These are phyloP conservation scores for Tachystola acroxantha DNA, from an alignment of 2,888 invertebrate genomes.

Conservation along the genomic window DNA sequence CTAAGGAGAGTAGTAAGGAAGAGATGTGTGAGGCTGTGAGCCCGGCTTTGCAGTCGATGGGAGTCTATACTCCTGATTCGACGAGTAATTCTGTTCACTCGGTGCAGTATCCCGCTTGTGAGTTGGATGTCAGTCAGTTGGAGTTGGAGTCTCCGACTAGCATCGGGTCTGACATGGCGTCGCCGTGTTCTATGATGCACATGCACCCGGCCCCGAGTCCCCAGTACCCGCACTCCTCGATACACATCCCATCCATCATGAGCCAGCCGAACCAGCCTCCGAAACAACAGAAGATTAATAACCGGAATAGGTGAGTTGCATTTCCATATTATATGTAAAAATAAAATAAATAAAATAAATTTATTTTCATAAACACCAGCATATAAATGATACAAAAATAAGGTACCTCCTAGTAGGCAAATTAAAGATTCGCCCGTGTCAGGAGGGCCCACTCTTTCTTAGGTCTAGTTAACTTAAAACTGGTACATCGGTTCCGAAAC, in stretches of 20 bases:
- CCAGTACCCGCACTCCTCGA: conserved; percentile 78
- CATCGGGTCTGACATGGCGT: conserved; percentile 90
- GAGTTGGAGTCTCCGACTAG: conserved; percentile 93
- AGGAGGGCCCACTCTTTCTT: too few species aligned
- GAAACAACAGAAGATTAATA: conserved; percentile 72
- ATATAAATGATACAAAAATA: too few species aligned
- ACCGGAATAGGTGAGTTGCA: conserved; percentile 57
- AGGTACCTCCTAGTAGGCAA: too few species aligned
- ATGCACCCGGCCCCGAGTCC: conserved; percentile 73
- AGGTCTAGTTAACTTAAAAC: too few species aligned
- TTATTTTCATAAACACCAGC: too few species aligned
- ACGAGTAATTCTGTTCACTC: conserved; percentile 90
- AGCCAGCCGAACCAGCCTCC: conserved; percentile 68
- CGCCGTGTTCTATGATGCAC: conserved; percentile 86
- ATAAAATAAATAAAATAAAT: not conserved
- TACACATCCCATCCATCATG: conserved; percentile 73
- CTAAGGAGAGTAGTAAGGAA: conserved; percentile 58
- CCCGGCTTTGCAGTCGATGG: conserved; percentile 87
- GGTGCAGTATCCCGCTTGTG: conserved; percentile 87
- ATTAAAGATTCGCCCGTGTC: too few species aligned
- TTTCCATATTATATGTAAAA: not conserved
- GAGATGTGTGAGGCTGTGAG: conserved; percentile 67
- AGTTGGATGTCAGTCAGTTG: conserved; percentile 89
- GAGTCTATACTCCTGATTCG: conserved; percentile 91
- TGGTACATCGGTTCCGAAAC: too few species aligned